These are phyloP conservation scores for Drosophila differens DNA, from an alignment of 2,888 invertebrate genomes.

Conservation along the genomic window DNA sequence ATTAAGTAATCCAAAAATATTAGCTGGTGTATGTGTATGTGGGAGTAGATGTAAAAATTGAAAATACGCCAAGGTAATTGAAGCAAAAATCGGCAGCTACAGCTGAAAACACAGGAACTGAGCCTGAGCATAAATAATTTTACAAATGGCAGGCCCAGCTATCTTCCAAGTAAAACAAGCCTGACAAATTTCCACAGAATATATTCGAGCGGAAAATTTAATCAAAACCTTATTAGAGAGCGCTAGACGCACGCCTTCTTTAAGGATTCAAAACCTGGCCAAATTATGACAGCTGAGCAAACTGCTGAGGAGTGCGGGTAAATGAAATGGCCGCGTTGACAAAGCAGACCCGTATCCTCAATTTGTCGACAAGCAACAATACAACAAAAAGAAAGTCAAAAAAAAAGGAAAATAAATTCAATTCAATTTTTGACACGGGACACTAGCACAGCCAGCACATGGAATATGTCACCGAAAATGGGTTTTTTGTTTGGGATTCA, in stretches of 20 bases:
- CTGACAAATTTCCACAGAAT: conserved; percentile 40
- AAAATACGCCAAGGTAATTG: conserved; percentile 55
- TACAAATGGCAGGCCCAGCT: conserved; percentile 18
- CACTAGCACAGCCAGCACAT: conserved; percentile 31
- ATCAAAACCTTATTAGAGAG: conserved; percentile 68
- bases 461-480: conserved; percentile 44
- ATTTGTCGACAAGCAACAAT: conserved; percentile 38
- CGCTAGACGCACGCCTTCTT: neutral
- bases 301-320: conserved; percentile 1
- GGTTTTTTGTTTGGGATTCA: conserved; percentile 20
- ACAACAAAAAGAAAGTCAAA: neutral
- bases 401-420: conserved; percentile 42
- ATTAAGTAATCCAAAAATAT: conserved; percentile 21
- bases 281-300: conserved; percentile 50
- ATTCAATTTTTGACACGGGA: conserved; percentile 58
- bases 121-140: conserved; percentile 13
- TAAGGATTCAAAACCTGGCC: conserved; percentile 19
- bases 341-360: conserved; percentile 37
- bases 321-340: conserved; percentile 31
- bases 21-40: conserved; percentile 5
- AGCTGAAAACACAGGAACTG: conserved; percentile 32
- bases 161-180: conserved; percentile 45
- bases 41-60: conserved; percentile 22
- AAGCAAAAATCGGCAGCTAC: conserved; percentile 25
- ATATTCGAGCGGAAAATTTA: conserved; percentile 65